Percentiles rank a stretch among this genome's conserved stretches.
Evolutionary conservation across 2,797 vertebrate genomes (phyloP).

Genomic region (Semotilus atromaculatus): DNA sequence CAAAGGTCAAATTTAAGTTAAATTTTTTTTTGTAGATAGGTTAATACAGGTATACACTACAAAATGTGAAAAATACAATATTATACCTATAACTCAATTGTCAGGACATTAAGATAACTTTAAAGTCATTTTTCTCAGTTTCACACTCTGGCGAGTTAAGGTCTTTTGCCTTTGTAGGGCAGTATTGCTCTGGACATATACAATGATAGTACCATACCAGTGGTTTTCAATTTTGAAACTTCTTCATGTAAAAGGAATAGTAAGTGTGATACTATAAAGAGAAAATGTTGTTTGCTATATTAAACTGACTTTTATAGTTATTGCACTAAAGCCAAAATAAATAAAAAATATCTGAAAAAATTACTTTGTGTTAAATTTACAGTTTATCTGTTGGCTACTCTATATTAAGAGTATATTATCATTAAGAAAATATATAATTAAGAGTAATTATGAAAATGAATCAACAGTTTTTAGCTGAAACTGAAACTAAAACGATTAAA

Average conservation of each 20-base stretch:
- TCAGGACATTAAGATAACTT: no score
- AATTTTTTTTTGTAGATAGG: no score
- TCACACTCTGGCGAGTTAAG: no score
- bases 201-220: background rate
- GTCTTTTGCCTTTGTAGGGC: no score
- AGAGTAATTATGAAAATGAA: background rate
- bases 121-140: no score
- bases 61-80: no score
- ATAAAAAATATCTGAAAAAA: background rate
- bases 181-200: background rate
- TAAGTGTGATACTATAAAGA: background rate
- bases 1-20: no score
- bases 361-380: background rate
- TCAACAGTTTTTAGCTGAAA: background rate
- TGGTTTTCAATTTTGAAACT: constrained; percentile 8
- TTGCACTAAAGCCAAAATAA: background rate
- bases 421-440: background rate
- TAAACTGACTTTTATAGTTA: background rate
- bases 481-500: background rate
- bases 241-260: background rate
- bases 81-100: no score
- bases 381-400: background rate
- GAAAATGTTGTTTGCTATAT: background rate
- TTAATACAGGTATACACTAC: no score
- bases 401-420: background rate